Percentiles rank a stretch among this genome's conserved stretches.
These are phyloP conservation scores for Epirrhoe tristata DNA, from an alignment of 2,888 invertebrate species.

Conservation along the genomic window DNA sequence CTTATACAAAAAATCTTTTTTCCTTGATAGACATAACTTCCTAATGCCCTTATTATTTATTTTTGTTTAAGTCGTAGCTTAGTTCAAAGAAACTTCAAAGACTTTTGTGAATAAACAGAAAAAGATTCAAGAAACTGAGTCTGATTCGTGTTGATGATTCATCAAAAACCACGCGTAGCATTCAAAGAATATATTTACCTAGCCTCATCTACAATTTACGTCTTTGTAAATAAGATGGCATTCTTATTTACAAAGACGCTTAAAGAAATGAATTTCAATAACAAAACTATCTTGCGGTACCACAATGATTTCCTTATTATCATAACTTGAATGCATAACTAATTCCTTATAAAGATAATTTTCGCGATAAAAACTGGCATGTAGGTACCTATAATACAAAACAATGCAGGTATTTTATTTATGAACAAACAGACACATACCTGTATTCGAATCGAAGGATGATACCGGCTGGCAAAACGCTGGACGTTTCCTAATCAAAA, in stretches of 20 bases:
- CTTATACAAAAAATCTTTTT: too few species aligned
- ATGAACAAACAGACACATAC: conserved; percentile 63
- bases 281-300: conserved; percentile 59
- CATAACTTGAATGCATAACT: conserved; percentile 44
- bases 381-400: background rate
- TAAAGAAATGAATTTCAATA: conserved; percentile 55
- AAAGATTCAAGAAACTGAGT: background rate
- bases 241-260: conserved; percentile 19
- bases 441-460: conserved; percentile 65
- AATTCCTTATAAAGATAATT: conserved; percentile 32
- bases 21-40: background rate
- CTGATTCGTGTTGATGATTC: background rate
- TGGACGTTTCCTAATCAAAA: conserved; percentile 70
- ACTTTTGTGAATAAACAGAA: background rate
- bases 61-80: background rate
- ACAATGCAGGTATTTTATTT: conserved; percentile 30
- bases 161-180: background rate
- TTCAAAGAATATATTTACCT: background rate
- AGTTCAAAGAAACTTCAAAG: background rate
- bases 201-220: background rate
- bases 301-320: conserved; percentile 60
- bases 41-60: background rate
- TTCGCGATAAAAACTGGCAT: conserved; percentile 10
- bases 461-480: conserved; percentile 58
- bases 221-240: too few species aligned